Evolutionary conservation across 1,140 invertebrate species (phyloP), one percentile per base, ranked within the genome.

Genomic region (Spodoptera frugiperda): DNA sequence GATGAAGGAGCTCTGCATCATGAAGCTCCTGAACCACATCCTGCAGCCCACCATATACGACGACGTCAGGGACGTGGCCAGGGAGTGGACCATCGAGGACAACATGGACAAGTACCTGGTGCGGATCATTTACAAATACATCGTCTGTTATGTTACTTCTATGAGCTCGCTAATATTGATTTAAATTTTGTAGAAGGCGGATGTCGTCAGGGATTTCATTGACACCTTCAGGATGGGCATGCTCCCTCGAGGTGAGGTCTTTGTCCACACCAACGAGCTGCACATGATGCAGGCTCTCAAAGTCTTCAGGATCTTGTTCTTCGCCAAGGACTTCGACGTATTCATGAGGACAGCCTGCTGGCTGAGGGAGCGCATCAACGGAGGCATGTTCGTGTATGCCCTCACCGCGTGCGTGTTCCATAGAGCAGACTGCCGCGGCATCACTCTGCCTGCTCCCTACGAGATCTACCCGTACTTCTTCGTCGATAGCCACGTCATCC

Each of bases 271-370:
- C 86, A 88, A 95, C 80, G 82, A 91, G 1, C 90, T 94, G 33
- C 95, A 96, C 61, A 87, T 95, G 19, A 87, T 95, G 4, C 95
- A 96, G 84, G 95, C 95, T 49, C 87, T 95, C 17, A 84, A 90
- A 3, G 89, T 96, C 19, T 96, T 96, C 95, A 90, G 94, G 19
- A 83, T 96, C 2, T 89, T 97, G 25, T 95, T 95, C 92, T 94
- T 94, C 80, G 95, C 96, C 48, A 95, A 96, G 85, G 95, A 96
- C 87, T 96, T 95, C 81, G 94, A 95, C 21, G 95, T 95, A 30
- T 96, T 97, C 93, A 95, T 96, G 87, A 95, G 95, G 77, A 96
- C 95, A 12, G 96, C 96, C 1, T 95, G 95, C 76, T 96, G 95
- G 95, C 94, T 95, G 19, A 93, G 96, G 19, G 93, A 96, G 75